Percentiles rank a stretch among this genome's conserved stretches.
These are phyloP conservation scores for Lethenteron reissneri DNA, from an alignment of 2,113 vertebrate species.

Conservation along the genomic window DNA sequence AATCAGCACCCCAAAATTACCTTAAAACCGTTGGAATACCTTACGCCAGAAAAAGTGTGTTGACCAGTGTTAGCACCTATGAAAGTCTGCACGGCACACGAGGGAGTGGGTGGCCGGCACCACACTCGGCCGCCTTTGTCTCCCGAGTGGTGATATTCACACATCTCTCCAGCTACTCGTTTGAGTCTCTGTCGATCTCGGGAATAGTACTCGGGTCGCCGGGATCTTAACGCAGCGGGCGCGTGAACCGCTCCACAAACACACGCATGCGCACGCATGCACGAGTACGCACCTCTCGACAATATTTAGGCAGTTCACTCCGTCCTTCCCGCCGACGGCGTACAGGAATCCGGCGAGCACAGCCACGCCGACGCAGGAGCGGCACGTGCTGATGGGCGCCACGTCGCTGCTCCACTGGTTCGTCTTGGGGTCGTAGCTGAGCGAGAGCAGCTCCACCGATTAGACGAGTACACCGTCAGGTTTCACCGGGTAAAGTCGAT, in stretches of 20 bases:
- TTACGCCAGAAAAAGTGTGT: no score
- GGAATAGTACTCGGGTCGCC: conserved; percentile 3
- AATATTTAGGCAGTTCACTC: conserved; percentile 94
- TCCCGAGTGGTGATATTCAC: not conserved
- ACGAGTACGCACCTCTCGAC: conserved; percentile 44
- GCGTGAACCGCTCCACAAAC: not conserved
- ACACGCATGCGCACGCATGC: no score
- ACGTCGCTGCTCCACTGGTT: conserved; percentile 99
- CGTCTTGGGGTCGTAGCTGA: conserved; percentile 88
- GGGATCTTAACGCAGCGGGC: no score
- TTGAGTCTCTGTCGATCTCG: conserved; percentile 3
- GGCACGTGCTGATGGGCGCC: conserved; percentile 87
- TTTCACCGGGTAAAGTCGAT: no score
- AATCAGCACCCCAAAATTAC: no score
- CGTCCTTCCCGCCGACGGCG: conserved; percentile 96
- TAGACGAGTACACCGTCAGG: no score
- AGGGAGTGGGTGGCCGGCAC: not conserved
- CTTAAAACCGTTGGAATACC: no score
- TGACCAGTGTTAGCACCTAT: no score
- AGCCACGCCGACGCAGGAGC: conserved; percentile 88
- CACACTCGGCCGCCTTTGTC: not conserved
- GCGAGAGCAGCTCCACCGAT: conserved; percentile 4
- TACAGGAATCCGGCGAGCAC: conserved; percentile 93
- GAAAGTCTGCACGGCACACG: not conserved
- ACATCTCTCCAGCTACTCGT: not conserved